Conservation (phyloP, 2,113 vertebrate species). For the Sarotherodon lohbergeri region DNA sequence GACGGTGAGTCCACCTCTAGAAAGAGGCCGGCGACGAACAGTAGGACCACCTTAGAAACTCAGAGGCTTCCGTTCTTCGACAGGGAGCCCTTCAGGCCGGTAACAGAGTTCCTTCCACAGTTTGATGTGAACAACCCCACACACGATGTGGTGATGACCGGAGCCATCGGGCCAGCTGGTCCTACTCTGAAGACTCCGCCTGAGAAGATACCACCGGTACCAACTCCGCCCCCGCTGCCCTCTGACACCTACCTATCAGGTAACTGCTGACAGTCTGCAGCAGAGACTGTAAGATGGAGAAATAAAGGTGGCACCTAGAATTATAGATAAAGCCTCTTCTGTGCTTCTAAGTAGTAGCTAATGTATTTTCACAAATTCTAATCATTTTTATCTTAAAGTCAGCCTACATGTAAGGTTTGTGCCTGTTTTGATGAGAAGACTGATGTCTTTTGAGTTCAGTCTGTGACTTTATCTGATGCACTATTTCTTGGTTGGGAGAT, state of each 20-base stretch:
- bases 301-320: background rate
- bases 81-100: conserved; percentile 36
- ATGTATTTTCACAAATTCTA: background rate
- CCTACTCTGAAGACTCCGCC: conserved; percentile 1
- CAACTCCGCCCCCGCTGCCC: background rate
- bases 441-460: background rate
- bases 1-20: background rate
- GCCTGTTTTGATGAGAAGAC: background rate
- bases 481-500: background rate
- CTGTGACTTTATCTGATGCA: background rate
- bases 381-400: background rate
- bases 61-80: conserved; percentile 37
- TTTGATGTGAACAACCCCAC: conserved; percentile 3
- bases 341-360: background rate
- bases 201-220: background rate
- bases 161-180: background rate
- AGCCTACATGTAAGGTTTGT: background rate
- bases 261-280: background rate
- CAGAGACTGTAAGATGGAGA: background rate
- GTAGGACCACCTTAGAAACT: background rate
- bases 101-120: conserved; percentile 21
- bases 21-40: background rate
- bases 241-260: conserved; percentile 6
- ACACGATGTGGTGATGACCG: background rate
- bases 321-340: background rate